These are phyloP conservation scores for Caiman crocodilus DNA, from an alignment of 2,797 vertebrate species.

Conservation along the genomic window DNA sequence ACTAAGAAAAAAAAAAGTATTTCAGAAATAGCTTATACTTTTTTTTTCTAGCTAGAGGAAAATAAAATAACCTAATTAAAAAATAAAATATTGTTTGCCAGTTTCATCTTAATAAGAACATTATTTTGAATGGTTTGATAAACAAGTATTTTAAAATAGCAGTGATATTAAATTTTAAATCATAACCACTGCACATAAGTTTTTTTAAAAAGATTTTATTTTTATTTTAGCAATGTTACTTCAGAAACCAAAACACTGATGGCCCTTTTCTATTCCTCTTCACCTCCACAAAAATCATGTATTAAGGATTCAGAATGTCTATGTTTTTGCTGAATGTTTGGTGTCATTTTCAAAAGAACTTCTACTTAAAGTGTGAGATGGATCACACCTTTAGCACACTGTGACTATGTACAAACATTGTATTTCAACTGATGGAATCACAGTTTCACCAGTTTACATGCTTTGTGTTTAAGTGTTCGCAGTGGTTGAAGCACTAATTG, in stretches of 20 bases:
- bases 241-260: background rate
- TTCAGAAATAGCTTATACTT: background rate
- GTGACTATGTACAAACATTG: too few relatives aligned
- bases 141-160: background rate
- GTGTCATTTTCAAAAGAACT: background rate
- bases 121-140: background rate
- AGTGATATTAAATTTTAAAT: background rate
- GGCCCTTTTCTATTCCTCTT: background rate
- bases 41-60: background rate
- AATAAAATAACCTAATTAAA: background rate
- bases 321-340: background rate
- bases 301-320: background rate
- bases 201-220: background rate
- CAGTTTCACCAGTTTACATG: too few relatives aligned
- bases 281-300: background rate
- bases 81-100: background rate
- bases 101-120: background rate
- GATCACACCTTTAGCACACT: background rate
- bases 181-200: accelerated
- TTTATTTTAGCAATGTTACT: background rate
- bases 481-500: too few relatives aligned
- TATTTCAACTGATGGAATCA: too few relatives aligned
- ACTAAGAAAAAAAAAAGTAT: accelerated
- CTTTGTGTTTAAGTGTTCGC: too few relatives aligned
- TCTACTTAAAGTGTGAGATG: background rate